Base-by-base conservation (phyloP, 2,888 invertebrate genomes). In the Notocelia uddmanniana region DNA sequence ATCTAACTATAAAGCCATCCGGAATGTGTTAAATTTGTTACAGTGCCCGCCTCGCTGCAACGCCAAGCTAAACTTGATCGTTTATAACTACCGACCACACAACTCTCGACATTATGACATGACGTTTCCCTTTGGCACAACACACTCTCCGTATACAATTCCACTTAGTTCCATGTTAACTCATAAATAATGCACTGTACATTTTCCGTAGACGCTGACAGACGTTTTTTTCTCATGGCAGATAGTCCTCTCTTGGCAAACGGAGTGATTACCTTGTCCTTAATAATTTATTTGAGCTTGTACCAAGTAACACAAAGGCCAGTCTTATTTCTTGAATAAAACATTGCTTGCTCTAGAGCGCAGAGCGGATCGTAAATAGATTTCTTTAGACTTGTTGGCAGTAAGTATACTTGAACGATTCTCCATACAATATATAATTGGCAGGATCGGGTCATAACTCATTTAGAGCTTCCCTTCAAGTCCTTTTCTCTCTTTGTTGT, bases 261-360 rank as follows among this genome's bases (percentile, higher is more conserved):
- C 85, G 81, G 86, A 89, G 85, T 88, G 88, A 91, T 91, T 88
- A 89, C 87, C 84, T 86, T 85, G 83, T 84, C 81, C 81, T 89
- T 86, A 89, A 88, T 90, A 89, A 89, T 90, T 88, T 89, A 90
- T 90, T 87, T 85, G 83, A 83, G 85, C 85, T 87, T 82, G 86
- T 88, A 86, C 84, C 83, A 83, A 88, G 87, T 83, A 87, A 87
- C 86, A 87, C 89, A 88, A 87, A 90, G 89, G 87, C 87, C 87
- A 87, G 88, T 85, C 83, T 86, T 87, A 86, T 84, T 84, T 86
- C 76, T 79, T 91, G 89, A 90, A 91, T 91, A 90, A 91, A 88
- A 90, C 89, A 91, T 90, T 78, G 77, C 83, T 81, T 83, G 52
- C 58, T 57, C 64, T 66, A 59, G 48, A 74, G 66, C 58, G 60